Evolutionary conservation across 92 coral and sea anemone species (phyloP).

Genomic region (Nematostella vectensis): DNA sequence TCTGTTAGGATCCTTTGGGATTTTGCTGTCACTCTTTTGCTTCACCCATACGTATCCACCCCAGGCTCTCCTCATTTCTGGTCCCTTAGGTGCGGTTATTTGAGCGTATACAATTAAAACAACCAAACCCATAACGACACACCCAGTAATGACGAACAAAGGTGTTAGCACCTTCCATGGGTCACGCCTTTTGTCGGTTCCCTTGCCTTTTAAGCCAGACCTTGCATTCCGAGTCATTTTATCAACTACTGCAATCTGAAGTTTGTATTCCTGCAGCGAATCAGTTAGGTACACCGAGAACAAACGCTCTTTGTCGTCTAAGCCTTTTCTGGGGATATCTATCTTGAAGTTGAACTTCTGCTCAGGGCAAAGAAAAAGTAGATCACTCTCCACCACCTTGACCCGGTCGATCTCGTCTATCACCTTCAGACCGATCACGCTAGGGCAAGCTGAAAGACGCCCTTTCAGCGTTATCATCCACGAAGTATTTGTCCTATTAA

Average conservation of each 20-base stretch:
- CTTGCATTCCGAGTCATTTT: slow-evolving; percentile 8
- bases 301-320: slow-evolving; percentile 47
- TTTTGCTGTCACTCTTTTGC: slow-evolving; percentile 6
- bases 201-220: slow-evolving; percentile 1
- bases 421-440: slow-evolving; percentile 38
- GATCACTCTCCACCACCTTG: slow-evolving; percentile 43
- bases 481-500: slow-evolving; percentile 28
- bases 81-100: slow-evolving; percentile 12
- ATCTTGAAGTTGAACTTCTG: slow-evolving; percentile 22
- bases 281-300: slow-evolving; percentile 47
- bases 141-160: slow-evolving; percentile 36
- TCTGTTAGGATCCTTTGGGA: slow-evolving; percentile 23
- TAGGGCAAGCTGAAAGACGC: slow-evolving; percentile 42
- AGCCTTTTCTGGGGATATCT: slow-evolving; percentile 43
- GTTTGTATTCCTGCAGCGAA: slow-evolving; percentile 35
- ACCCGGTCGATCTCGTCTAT: slow-evolving; percentile 54
- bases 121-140: slow-evolving; percentile 29
- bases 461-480: slow-evolving; percentile 45
- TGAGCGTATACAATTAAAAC: slow-evolving; percentile 53
- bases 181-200: slow-evolving; percentile 15
- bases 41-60: slow-evolving; percentile 43
- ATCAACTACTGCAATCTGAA: slow-evolving; percentile 57
- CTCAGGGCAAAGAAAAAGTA: slow-evolving; percentile 55
- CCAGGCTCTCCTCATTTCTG: slow-evolving; percentile 3
- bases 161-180: slow-evolving; percentile 47